Evolutionary conservation across 2,113 vertebrate genomes (phyloP), one percentile per base, ranked within the genome.

Genomic region (human): DNA sequence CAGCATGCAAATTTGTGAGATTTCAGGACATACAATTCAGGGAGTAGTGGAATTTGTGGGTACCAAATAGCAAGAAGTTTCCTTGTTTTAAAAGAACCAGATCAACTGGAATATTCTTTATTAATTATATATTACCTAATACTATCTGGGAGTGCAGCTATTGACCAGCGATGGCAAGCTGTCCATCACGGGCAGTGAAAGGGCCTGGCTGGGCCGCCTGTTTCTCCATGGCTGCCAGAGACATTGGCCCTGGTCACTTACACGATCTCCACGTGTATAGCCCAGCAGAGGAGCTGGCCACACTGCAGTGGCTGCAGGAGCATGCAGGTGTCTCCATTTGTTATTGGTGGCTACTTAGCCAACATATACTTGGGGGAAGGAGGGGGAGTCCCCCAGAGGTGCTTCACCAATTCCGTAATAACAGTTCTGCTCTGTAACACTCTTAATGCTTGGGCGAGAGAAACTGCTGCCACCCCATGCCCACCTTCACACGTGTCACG

Each of bases 351-450:
- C 45, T 97, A 84, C 93, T 89, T 87, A 93, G 55, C 78, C 93
- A 93, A 18, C 5, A 61, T 7, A 72, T 45, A 93, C 35, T 87
- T 92, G 13, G 82, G 55, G 66, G 83, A 64, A 25, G 8, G 0
- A 50, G 82, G 92, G 89, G 80, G 57, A 89, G 55, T 80, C 97
- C 96, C 96, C 68, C 38, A 22, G 43, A 38, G 14, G n/a, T 61
- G 61, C 73, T 82, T 64, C 25, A 10, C 30, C 17, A 43, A 45
- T 30, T 68, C 30, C 18, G 40, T 25, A 7, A n/a, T 30, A 79
- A 35, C 48, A 57, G 30, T 83, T 72, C 43, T 16, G 64, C 64
- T 30, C 40, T 23, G 5, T 40, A 11, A 50, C 23, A 12, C 7
- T 72, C 91, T 81, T 10, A 72, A 59, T 20, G 85, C 57, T 55